Percentiles rank a stretch among this genome's conserved stretches.
phyloP scores from a whole-genome alignment of 2,888 invertebrate genomes.

The Lydus trimaculatus region DNA sequence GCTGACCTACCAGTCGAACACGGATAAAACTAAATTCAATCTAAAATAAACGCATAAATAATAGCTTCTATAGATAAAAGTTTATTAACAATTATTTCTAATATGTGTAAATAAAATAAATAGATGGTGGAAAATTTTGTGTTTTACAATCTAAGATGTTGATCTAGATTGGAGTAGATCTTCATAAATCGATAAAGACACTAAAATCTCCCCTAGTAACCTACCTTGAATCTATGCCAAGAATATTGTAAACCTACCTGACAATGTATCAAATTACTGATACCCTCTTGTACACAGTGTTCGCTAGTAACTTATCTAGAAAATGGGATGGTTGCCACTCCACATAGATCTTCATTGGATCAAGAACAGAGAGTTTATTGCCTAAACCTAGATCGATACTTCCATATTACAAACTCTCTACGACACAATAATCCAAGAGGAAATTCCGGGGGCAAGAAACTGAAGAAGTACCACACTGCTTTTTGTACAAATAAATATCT shows the following conservation, averaged over 20 bases:
- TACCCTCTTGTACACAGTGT: background rate
- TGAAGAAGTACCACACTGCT: too few relatives aligned
- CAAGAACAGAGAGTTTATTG: background rate
- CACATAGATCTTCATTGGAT: constrained; percentile 1
- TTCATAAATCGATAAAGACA: background rate
- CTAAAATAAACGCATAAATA: too few relatives aligned
- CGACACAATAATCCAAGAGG: too few relatives aligned
- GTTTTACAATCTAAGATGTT: background rate
- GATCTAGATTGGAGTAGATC: background rate
- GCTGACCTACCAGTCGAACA: too few relatives aligned
- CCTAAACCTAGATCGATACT: background rate
- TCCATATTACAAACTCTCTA: background rate
- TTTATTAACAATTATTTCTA: too few relatives aligned
- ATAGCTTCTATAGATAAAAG: too few relatives aligned
- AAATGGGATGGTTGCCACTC: background rate
- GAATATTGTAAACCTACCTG: background rate
- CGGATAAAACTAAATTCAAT: too few relatives aligned
- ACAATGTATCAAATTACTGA: constrained; percentile 1
- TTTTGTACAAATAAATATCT: too few relatives aligned
- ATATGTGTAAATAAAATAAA: too few relatives aligned
- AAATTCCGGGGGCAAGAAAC: too few relatives aligned
- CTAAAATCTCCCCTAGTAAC: background rate
- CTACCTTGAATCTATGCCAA: background rate
- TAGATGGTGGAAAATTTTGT: too few relatives aligned
- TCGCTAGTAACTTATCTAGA: background rate